A percentile compares a stretch with the other conserved stretches of the same genome.
Conservation (phyloP, 2,113 vertebrate species). For the Holacanthus passer region DNA sequence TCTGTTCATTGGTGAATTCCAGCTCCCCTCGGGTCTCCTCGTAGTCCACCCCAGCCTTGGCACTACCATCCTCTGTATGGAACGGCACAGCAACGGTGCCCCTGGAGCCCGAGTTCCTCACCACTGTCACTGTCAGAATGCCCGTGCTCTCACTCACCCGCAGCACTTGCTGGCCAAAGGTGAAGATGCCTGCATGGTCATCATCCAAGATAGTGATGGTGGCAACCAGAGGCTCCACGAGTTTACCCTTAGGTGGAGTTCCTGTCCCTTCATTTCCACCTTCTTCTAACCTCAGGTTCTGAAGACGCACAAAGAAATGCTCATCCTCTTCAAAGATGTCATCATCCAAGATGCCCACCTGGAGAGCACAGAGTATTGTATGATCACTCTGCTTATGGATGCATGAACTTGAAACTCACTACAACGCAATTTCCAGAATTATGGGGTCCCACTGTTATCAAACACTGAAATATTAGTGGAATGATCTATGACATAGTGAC, state of each 20-base stretch:
- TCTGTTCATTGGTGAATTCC: conserved; percentile 93
- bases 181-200: conserved; percentile 96
- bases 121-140: conserved; percentile 87
- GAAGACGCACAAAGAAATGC: conserved; percentile 94
- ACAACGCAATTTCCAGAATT: background rate
- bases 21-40: conserved; percentile 91
- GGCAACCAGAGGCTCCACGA: conserved; percentile 89
- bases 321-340: conserved; percentile 98
- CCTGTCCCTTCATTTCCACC: conserved; percentile 76
- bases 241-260: conserved; percentile 81
- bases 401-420: background rate
- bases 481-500: no score
- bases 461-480: background rate
- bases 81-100: conserved; percentile 93
- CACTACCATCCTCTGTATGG: conserved; percentile 91
- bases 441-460: background rate
- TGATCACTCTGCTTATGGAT: background rate
- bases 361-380: conserved; percentile 17
- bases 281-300: conserved; percentile 91
- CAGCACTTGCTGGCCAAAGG: conserved; percentile 88
- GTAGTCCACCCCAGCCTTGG: conserved; percentile 90
- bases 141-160: conserved; percentile 93
- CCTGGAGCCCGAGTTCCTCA: conserved; percentile 90
- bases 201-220: conserved; percentile 95
- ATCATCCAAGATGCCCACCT: conserved; percentile 94